Evolutionary conservation across 2,888 invertebrate species (phyloP), one percentile per base, ranked within the genome.

Genomic region (Netelia inedita): DNA sequence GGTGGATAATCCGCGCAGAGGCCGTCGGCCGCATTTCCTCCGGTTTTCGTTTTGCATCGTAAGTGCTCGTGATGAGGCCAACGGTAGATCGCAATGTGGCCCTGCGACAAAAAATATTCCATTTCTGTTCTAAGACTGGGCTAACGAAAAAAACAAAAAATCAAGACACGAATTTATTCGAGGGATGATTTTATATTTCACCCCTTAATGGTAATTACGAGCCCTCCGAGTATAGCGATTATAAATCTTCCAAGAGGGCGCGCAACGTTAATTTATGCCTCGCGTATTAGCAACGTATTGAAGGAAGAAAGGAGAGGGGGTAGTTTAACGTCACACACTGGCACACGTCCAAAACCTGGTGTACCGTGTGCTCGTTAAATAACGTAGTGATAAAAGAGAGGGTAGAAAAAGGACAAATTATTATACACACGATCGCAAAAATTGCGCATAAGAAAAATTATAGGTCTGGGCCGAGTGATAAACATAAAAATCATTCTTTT

Each of bases 1-100:
- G 94, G 93, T 0, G 97, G 96, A 90, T 96, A 95, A 78, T 95
- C 94, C 79, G 94, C 93, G 88, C 96, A 96, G 72, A 95, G 94
- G n/a, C 95, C 97, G 88, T 94, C 93, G 71, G 94, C 94, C 8
- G 96, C 94, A 85, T 95, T 95, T 16, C 94, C 94, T 14, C 96
- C 96, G 80, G 90, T 93, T 84, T 80, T 89, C 78, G 89, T 90
- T 88, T 88, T 95, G 94, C 83, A 95, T 92, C 19, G 94, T 94
- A 75, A 94, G 43, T 93, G 94, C 10, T 94, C 93, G 0, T 95
- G 94, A 43, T 96, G 95, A 0, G 97, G 97, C 95, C 96, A 96
- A 72, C 95, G 95, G 92, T 97, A 97, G 74, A 97, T 95, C 84
- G 94, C 94, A 82, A 95, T 91, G 23, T 94, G 94, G 11, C 95